These are phyloP conservation scores for Gallinago solitaria DNA, from an alignment of 2,797 vertebrate genomes.

Conservation along the genomic window DNA sequence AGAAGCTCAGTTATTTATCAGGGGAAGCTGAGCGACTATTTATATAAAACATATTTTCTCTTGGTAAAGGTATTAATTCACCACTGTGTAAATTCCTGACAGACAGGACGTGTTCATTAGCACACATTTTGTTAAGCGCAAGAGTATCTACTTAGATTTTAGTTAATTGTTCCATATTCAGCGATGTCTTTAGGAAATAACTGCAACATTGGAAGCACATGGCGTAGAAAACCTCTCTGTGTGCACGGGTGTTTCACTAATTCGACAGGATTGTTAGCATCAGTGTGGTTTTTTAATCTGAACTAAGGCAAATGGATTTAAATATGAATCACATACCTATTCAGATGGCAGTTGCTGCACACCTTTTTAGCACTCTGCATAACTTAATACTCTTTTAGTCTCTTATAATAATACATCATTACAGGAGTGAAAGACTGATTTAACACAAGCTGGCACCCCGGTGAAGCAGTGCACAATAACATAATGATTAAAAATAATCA, in stretches of 20 bases:
- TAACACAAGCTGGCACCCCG: background rate
- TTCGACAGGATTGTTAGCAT: background rate
- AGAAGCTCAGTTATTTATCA: background rate
- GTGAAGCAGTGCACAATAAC: background rate
- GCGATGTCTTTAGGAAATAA: background rate
- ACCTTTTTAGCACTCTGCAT: background rate
- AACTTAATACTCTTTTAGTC: background rate
- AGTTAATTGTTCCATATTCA: background rate
- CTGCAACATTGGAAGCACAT: background rate
- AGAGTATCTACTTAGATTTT: background rate
- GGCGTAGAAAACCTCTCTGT: background rate
- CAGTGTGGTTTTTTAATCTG: background rate
- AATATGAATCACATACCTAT: background rate
- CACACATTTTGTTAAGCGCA: background rate
- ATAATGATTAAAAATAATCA: background rate
- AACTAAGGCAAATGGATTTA: background rate
- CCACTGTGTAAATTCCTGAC: background rate
- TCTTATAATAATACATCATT: background rate
- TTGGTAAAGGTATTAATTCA: background rate
- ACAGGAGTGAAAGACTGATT: background rate
- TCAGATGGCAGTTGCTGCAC: background rate
- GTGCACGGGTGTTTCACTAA: background rate
- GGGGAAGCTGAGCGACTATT: background rate
- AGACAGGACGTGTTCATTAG: background rate
- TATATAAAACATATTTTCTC: background rate